phyloP scores from a whole-genome alignment of 2,888 invertebrate genomes.

The Conchocele bisecta region DNA sequence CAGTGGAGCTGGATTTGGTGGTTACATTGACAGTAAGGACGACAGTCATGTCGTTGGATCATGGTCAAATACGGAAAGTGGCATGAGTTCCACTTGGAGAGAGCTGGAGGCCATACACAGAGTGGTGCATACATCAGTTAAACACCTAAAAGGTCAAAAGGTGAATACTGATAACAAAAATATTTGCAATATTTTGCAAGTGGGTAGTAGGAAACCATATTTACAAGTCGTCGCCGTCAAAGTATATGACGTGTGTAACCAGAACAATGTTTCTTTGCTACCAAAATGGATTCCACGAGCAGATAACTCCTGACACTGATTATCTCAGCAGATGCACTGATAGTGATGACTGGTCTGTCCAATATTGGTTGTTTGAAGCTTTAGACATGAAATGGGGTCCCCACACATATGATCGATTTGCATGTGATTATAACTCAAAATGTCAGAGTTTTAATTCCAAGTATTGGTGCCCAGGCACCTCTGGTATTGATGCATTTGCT shows the following conservation, averaged over 20 bases:
- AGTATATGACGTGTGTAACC: conserved; percentile 28
- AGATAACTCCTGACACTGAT: conserved; percentile 41
- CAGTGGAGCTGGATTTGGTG: conserved; percentile 34
- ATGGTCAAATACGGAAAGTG: conserved; percentile 27
- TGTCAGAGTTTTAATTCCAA: conserved; percentile 46
- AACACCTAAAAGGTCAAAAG: conserved; percentile 14
- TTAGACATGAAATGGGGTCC: conserved; percentile 40
- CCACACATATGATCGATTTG: conserved; percentile 47
- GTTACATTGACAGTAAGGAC: conserved; percentile 13
- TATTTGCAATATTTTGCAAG: conserved; percentile 14
- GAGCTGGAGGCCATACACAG: conserved; percentile 42
- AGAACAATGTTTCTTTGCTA: conserved; percentile 17
- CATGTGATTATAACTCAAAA: conserved; percentile 45
- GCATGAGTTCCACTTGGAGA: conserved; percentile 47
- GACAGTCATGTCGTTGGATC: conserved; percentile 21
- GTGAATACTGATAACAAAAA: conserved; percentile 37
- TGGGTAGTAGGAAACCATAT: conserved; percentile 30
- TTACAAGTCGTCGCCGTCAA: conserved; percentile 35
- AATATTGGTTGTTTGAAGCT: conserved; percentile 25
- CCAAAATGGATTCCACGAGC: conserved; percentile 45
- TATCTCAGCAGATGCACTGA: conserved; percentile 39
- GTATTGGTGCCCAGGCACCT: conserved; percentile 33
- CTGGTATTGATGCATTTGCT: too few species aligned
- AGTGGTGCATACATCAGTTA: conserved; percentile 16
- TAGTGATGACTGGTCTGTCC: conserved; percentile 53